Conservation (phyloP, 1,140 invertebrate genomes). For the Coenobita brevimanus region DNA sequence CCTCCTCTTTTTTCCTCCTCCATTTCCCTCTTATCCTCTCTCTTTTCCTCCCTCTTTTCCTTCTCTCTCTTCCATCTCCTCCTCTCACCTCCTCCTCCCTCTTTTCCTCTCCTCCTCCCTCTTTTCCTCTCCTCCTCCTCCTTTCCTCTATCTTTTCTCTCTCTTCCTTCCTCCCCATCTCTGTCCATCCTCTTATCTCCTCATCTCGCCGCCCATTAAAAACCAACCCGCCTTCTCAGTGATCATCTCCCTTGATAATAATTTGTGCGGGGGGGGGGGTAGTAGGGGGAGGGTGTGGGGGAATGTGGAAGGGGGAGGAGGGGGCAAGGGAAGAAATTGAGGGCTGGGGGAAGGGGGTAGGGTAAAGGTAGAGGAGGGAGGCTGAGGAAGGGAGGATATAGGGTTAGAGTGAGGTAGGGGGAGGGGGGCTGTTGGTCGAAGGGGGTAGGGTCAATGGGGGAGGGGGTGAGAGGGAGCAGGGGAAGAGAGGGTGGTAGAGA, state of each 20-base stretch:
- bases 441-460: neutral
- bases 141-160: too few relatives aligned
- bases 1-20: neutral
- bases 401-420: neutral
- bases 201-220: neutral
- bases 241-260: neutral
- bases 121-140: neutral
- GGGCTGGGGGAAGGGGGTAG: neutral
- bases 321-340: slow-evolving; percentile 1
- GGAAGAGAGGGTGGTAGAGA: neutral
- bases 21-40: neutral
- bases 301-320: slow-evolving; percentile 7
- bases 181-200: neutral
- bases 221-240: neutral
- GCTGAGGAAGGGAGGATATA: neutral
- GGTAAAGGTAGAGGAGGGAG: slow-evolving; percentile 7
- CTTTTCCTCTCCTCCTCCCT: neutral
- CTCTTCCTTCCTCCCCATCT: neutral
- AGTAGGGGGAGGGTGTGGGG: neutral
- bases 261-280: neutral
- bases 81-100: neutral
- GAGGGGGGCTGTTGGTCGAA: neutral
- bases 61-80: neutral
- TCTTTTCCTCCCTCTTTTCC: neutral
- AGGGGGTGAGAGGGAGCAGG: neutral